phyloP scores from a whole-genome alignment of 2,113 vertebrate species.

The Channa argus region DNA sequence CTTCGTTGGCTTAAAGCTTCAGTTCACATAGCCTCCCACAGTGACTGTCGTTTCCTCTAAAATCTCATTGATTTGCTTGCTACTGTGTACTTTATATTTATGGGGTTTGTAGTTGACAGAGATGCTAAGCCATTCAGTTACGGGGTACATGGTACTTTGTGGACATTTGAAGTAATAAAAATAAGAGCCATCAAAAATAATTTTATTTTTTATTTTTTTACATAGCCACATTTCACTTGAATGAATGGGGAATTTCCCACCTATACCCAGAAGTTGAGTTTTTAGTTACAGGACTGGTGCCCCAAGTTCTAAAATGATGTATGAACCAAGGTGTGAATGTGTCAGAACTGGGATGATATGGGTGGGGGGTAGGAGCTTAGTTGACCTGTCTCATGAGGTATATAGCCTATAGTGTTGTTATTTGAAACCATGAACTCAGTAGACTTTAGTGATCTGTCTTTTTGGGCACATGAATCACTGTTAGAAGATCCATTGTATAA shows the following conservation, averaged over 20 bases:
- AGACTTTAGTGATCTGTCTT: slow-evolving; percentile 65
- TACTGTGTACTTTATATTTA: slow-evolving; percentile 49
- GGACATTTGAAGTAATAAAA: slow-evolving; percentile 41
- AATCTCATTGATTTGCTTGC: slow-evolving; percentile 56
- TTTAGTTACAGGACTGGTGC: slow-evolving; percentile 79
- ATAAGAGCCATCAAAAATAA: not conserved
- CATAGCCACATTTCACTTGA: slow-evolving; percentile 56
- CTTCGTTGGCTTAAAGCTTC: slow-evolving; percentile 72
- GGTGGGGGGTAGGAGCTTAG: slow-evolving; percentile 64
- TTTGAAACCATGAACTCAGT: slow-evolving; percentile 70
- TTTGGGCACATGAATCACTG: slow-evolving; percentile 72
- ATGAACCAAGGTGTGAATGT: slow-evolving; percentile 73
- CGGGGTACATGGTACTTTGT: not conserved
- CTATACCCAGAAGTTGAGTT: slow-evolving; percentile 66
- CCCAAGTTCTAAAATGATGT: slow-evolving; percentile 74
- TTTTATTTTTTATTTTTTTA: slow-evolving; percentile 30
- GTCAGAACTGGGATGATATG: slow-evolving; percentile 71
- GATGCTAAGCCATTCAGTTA: slow-evolving; percentile 14
- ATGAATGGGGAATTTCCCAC: slow-evolving; percentile 67
- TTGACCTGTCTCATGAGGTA: slow-evolving; percentile 73
- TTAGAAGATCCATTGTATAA: slow-evolving; percentile 59
- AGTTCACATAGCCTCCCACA: slow-evolving; percentile 55
- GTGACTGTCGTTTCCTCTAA: slow-evolving; percentile 54
- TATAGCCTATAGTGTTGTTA: slow-evolving; percentile 73
- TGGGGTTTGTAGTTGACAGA: slow-evolving; percentile 27